These are phyloP conservation scores for Onchidella celtica DNA, from an alignment of 2,888 invertebrate genomes.

Conservation along the genomic window DNA sequence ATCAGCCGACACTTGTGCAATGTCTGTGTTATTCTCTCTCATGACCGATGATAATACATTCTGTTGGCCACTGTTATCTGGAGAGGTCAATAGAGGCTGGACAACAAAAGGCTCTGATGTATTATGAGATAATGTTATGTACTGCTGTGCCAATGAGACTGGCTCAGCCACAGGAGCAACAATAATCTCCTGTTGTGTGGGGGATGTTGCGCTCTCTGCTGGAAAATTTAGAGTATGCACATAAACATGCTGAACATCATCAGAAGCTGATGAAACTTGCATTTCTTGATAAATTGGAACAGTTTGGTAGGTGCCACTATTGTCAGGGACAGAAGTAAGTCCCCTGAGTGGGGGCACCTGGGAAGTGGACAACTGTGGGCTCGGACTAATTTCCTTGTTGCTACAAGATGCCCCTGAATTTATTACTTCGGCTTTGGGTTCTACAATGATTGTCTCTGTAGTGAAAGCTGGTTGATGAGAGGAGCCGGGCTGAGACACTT, in stretches of 20 bases:
- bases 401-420: background rate
- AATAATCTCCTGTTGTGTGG: background rate
- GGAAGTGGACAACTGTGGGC: no score
- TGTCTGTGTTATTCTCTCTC: background rate
- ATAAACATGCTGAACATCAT: background rate
- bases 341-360: background rate
- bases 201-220: background rate
- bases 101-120: background rate
- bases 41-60: background rate
- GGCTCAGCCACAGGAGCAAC: background rate
- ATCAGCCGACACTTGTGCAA: background rate
- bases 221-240: constrained; percentile 1
- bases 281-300: background rate
- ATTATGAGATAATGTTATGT: background rate
- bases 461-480: background rate
- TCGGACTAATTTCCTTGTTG: no score
- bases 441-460: background rate
- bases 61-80: background rate
- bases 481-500: background rate
- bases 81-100: background rate
- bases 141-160: background rate
- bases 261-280: background rate
- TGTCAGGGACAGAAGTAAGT: background rate
- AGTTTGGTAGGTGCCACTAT: background rate
- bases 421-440: background rate